phyloP scores from a whole-genome alignment of 2,113 vertebrate genomes.

The Dolichotis patagonum region DNA sequence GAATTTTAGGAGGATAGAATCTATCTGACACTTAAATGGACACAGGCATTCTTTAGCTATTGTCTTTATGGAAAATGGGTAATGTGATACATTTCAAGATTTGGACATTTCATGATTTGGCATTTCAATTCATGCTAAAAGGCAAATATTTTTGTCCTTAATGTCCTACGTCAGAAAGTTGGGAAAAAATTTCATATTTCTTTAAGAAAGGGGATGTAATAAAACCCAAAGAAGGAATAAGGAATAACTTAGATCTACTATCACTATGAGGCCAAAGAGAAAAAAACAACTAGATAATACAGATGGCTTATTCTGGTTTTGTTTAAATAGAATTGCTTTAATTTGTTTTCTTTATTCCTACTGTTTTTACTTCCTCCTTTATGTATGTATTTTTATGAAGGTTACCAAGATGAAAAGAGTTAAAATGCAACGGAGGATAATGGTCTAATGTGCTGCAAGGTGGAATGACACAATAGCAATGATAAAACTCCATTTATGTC shows the following conservation, averaged over 20 bases:
- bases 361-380: not conserved
- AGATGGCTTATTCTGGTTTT: conserved; percentile 10
- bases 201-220: not conserved
- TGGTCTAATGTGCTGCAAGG: not conserved
- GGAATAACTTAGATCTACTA: not conserved
- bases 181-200: not conserved
- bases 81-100: not conserved
- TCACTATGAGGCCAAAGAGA: not conserved
- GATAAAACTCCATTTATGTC: not conserved
- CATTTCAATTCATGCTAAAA: not conserved
- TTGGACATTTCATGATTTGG: not conserved
- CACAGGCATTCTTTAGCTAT: not conserved
- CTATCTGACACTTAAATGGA: not conserved
- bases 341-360: not conserved
- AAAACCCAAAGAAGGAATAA: not conserved
- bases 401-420: not conserved
- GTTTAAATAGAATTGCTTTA: not conserved
- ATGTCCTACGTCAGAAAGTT: not conserved
- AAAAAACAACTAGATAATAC: not conserved
- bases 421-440: not conserved
- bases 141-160: not conserved
- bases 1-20: not conserved
- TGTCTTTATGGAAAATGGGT: not conserved
- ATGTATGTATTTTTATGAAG: not conserved
- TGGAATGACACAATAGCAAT: not conserved